Evolutionary conservation across 37 sponge, comb jelly and placozoan species (phyloP).

Genomic region (Ianthella basta): DNA sequence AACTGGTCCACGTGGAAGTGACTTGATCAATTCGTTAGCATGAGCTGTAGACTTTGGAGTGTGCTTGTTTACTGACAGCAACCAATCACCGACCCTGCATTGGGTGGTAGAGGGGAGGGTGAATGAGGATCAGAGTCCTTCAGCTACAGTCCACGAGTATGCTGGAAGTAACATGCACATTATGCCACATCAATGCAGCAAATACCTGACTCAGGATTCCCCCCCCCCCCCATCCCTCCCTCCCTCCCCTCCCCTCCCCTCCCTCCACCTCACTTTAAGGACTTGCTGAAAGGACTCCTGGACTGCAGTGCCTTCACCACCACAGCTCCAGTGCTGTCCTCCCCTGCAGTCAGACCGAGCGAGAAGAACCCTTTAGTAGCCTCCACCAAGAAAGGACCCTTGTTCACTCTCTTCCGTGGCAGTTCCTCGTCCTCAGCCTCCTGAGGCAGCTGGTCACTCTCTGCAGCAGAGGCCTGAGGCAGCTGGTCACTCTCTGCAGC

Average conservation of each 20-base stretch:
- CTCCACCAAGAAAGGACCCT: conserved; percentile 74
- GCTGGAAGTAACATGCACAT: too few species aligned
- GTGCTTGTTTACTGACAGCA: conserved; percentile 66
- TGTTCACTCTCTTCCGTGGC: conserved; percentile 3
- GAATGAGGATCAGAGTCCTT: not conserved
- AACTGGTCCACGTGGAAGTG: conserved; percentile 59
- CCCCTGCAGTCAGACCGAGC: conserved; percentile 53
- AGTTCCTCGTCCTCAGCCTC: not conserved
- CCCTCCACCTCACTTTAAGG: too few species aligned
- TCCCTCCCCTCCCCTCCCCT: too few species aligned
- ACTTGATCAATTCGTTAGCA: conserved; percentile 51
- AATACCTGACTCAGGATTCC: too few species aligned
- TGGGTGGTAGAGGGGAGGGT: not conserved
- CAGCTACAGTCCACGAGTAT: too few species aligned
- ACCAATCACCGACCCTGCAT: conserved; percentile 64
- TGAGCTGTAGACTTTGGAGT: conserved; percentile 25
- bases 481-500: too few species aligned
- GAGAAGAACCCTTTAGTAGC: conserved; percentile 61
- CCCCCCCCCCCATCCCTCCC: too few species aligned
- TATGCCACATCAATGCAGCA: not conserved
- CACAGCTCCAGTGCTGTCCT: conserved; percentile 53
- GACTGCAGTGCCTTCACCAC: conserved; percentile 47
- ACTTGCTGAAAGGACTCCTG: conserved; percentile 43
- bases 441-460: not conserved
- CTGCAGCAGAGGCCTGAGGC: too few species aligned